phyloP scores from a whole-genome alignment of 2,888 invertebrate genomes.

The Polydrusus pterygomalis region DNA sequence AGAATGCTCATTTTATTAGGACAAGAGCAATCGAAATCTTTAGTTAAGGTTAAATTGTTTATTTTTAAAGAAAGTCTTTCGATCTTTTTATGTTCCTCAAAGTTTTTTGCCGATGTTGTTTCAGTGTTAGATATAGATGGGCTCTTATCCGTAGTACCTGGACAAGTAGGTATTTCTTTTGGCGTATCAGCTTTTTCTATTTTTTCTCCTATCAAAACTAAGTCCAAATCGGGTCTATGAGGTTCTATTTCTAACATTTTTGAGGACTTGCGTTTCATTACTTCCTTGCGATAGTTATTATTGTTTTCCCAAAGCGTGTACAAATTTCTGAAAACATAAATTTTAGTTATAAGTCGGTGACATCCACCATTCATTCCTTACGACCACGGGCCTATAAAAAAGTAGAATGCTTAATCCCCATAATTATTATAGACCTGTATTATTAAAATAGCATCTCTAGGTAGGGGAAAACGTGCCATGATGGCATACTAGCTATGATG shows the following conservation, averaged over 20 bases:
- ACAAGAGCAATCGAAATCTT: neutral
- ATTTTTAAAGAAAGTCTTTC: slow-evolving; percentile 48
- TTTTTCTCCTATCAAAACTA: slow-evolving; percentile 64
- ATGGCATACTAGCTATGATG: no score
- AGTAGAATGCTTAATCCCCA: no score
- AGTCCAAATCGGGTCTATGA: slow-evolving; percentile 63
- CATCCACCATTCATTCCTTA: no score
- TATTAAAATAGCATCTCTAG: no score
- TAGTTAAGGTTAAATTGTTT: slow-evolving; percentile 44
- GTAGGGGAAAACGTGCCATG: no score
- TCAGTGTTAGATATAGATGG: neutral
- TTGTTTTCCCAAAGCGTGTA: slow-evolving; percentile 62
- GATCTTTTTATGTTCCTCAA: slow-evolving; percentile 3
- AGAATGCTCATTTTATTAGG: slow-evolving; percentile 53
- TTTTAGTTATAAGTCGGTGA: neutral
- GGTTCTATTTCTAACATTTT: slow-evolving; percentile 63
- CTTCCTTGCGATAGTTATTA: slow-evolving; percentile 61
- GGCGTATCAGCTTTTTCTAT: slow-evolving; percentile 19
- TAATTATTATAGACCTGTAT: no score
- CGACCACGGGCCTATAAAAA: no score
- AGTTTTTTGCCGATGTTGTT: neutral
- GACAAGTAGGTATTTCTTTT: neutral
- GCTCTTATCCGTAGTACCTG: neutral
- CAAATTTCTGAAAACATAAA: slow-evolving; percentile 48
- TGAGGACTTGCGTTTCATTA: slow-evolving; percentile 56